phyloP scores from a whole-genome alignment of 2,888 invertebrate species.

The Brachypterus glaber region DNA sequence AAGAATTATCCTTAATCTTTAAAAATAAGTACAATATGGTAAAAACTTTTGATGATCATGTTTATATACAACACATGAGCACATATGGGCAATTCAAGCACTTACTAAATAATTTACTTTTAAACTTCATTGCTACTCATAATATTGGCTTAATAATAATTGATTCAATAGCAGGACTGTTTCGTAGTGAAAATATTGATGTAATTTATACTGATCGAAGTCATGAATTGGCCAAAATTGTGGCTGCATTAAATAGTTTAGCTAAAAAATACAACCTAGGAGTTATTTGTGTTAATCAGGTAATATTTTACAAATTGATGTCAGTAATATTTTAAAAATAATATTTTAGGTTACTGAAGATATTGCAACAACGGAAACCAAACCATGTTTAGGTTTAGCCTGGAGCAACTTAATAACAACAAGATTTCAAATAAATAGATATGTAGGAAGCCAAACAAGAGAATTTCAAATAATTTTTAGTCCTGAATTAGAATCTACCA shows the following conservation, averaged over 20 bases:
- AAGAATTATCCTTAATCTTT: conserved; percentile 43
- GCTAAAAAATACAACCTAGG: conserved; percentile 47
- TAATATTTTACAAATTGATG: conserved; percentile 28
- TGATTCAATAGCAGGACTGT: conserved; percentile 66
- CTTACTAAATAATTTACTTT: conserved; percentile 47
- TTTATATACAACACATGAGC: conserved; percentile 57
- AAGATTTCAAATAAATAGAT: conserved; percentile 44
- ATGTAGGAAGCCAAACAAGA: conserved; percentile 30
- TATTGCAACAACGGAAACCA: conserved; percentile 30
- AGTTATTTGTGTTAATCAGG: conserved; percentile 65
- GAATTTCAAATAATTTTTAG: conserved; percentile 49
- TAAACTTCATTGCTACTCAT: conserved; percentile 41
- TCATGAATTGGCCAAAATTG: conserved; percentile 48
- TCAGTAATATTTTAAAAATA: conserved; percentile 6
- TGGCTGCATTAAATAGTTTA: conserved; percentile 46
- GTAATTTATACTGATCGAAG: conserved; percentile 43
- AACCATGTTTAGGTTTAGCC: conserved; percentile 54
- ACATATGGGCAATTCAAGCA: conserved; percentile 47
- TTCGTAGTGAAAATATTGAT: conserved; percentile 47
- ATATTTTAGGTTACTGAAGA: conserved; percentile 36
- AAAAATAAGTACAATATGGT: conserved; percentile 28
- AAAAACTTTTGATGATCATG: conserved; percentile 46
- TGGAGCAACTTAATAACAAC: conserved; percentile 59
- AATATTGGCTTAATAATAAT: conserved; percentile 51
- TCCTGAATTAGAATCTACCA: conserved; percentile 45